These are phyloP conservation scores for Diarsia rubi DNA, from an alignment of 2,888 invertebrate genomes.

Conservation along the genomic window DNA sequence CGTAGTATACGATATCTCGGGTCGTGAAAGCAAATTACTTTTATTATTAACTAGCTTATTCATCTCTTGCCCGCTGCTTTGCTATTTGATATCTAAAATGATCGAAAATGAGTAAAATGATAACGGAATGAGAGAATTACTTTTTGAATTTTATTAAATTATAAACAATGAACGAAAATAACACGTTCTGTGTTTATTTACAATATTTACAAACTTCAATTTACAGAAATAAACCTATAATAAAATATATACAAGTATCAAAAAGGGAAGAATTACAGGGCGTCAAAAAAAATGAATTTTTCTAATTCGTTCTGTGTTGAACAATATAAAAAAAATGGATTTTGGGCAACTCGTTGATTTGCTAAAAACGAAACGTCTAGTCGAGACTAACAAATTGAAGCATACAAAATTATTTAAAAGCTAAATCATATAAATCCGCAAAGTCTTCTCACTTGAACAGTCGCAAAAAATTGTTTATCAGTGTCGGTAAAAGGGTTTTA, in stretches of 20 bases:
- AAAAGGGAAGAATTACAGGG: too few species aligned
- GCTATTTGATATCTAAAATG: neutral
- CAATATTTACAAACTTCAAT: too few species aligned
- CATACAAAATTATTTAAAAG: neutral
- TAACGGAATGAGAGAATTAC: neutral
- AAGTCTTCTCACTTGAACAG: conserved; percentile 49
- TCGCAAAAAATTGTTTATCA: conserved; percentile 72
- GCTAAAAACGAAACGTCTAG: neutral
- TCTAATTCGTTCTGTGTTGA: neutral
- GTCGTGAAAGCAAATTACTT: neutral
- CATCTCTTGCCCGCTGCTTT: too few species aligned
- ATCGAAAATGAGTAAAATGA: neutral
- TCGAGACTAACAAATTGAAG: neutral
- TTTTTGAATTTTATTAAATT: neutral
- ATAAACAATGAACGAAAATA: neutral
- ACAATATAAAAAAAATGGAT: neutral
- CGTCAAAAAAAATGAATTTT: too few species aligned
- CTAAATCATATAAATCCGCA: conserved; percentile 1
- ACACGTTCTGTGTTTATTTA: neutral
- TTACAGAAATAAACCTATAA: too few species aligned
- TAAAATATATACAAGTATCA: too few species aligned
- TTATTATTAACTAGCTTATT: neutral
- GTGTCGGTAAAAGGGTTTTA: conserved; percentile 75
- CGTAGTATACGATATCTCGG: neutral
- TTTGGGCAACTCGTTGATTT: neutral